Base-by-base conservation (phyloP, 2,797 vertebrate species). In the Brotula barbata region DNA sequence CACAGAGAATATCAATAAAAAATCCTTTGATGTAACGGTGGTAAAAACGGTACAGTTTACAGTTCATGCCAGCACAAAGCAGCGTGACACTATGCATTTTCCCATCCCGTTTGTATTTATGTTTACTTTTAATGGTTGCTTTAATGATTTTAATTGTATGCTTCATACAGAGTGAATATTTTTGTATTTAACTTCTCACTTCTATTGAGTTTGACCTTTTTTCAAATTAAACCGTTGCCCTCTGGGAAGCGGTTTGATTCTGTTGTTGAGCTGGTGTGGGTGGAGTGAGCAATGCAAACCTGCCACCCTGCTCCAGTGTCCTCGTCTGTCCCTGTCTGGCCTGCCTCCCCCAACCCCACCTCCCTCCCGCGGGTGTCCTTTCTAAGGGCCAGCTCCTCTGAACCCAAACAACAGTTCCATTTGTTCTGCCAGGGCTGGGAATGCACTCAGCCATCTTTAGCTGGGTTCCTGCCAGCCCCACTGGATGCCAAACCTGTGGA, bases 321-420 rank as follows among this genome's bases (percentile, higher is more conserved):
- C 85, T 83, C 68, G 67, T 82, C 74, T 85, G 85, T 87, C 86
- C 85, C 79, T 74, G 80, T 82, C 81, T 81, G 74, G 80, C 68
- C 71, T 48, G 58, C 69, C 60, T 54, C 58, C 72, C 69, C 69
- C 64, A 15, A 21, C 22, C 73, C 77, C 58, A 57, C 67, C 77
- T 80, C 78, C 67, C 68, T 77, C 77, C 78, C 23, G 71, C 28
- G n/a, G 37, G 79, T 85, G 79, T 80, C 75, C 78, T 84, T 80
- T 87, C 70, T 63, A 77, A 82, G 79, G 84, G 76, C 85, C 86
- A 81, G 66, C 73, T 89, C 71, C 79, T 83, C 83, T 88, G 83
- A 87, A 85, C 85, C 85, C 83, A 87, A 84, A 90, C 87, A 90
- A 85, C 82, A 81, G 84, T 77, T 85, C 85, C 68, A 86, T 87